Evolutionary conservation across 53 echinoderm and acorn worm species (phyloP), one percentile per base, ranked within the genome.

Genomic region (Hippasteria phrygiana): DNA sequence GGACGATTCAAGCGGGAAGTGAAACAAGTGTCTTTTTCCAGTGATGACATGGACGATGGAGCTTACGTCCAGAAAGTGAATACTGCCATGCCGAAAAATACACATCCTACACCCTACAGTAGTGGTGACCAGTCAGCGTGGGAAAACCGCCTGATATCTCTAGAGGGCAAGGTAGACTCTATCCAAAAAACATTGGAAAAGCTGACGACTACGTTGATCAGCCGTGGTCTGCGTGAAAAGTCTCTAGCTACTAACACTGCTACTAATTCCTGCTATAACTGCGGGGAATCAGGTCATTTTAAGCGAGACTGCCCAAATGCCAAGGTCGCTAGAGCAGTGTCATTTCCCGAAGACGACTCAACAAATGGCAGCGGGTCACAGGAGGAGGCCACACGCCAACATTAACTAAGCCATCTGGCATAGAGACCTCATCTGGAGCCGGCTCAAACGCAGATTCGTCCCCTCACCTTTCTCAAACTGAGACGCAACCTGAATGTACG

Each of bases 281-380:
- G n/a, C n/a, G n/a, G n/a, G n/a, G n/a, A n/a, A n/a, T n/a, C n/a
- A n/a, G n/a, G n/a, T n/a, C n/a, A n/a, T n/a, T n/a, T n/a, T n/a
- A n/a, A n/a, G n/a, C n/a, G n/a, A n/a, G n/a, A n/a, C n/a, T 87
- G 88, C 38, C 88, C 62, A 0, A 37, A 48, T 1, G 28, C 7
- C 35, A 73, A 41, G 36, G 5, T 37, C 33, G 73, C 33, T 0
- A 87, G 72, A 54, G 31, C 71, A 1, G 88, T 87, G 1, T 73
- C 73, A 14, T 87, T 87, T 51, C 59, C 75, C 22, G 80, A 79
- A 1, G 82, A 59, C 10, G 51, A 54, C 74, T 46, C n/a, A n/a
- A n/a, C 18, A 87, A 87, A 87, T 75, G 36, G 54, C 74, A 47
- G 54, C 17, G 88, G 88, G 75, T 87, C 88, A 59, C 56, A 41